Conservation (phyloP, 92 coral and sea anemone genomes). For the Virgularia gustaviana region DNA sequence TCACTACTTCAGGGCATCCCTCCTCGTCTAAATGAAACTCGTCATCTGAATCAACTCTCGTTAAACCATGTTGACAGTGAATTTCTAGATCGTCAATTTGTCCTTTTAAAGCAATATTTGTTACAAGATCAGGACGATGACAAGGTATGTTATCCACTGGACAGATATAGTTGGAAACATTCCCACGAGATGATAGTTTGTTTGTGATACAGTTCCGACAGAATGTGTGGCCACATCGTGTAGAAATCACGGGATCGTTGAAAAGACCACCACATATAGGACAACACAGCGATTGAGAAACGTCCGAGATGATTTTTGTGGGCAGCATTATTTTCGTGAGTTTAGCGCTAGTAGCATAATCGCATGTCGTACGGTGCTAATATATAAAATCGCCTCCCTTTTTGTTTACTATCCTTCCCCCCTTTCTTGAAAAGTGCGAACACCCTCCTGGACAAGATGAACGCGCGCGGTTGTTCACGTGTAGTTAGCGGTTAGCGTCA, state of each 20-base stretch:
- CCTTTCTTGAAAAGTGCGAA: neutral
- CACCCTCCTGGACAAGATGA: neutral
- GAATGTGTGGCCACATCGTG: slow-evolving; percentile 95
- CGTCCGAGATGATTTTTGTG: slow-evolving; percentile 79
- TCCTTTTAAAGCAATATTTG: slow-evolving; percentile 83
- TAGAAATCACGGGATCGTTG: slow-evolving; percentile 86
- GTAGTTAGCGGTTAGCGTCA: too few species aligned
- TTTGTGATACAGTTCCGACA: slow-evolving; percentile 76
- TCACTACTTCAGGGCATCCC: slow-evolving; percentile 77
- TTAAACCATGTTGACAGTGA: slow-evolving; percentile 87
- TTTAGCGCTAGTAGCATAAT: too few species aligned
- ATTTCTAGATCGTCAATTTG: slow-evolving; percentile 88
- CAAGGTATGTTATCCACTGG: slow-evolving; percentile 73
- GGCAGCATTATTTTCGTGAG: slow-evolving; percentile 54
- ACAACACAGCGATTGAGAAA: slow-evolving; percentile 81
- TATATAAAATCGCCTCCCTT: too few species aligned
- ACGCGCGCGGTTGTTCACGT: too few species aligned
- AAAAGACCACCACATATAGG: slow-evolving; percentile 77
- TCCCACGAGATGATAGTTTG: slow-evolving; percentile 49
- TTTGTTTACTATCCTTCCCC: too few species aligned
- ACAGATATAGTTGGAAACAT: slow-evolving; percentile 61
- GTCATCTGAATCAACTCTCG: slow-evolving; percentile 88
- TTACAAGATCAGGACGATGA: slow-evolving; percentile 67
- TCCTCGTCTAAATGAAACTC: slow-evolving; percentile 75
- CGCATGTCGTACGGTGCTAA: too few species aligned